Evolutionary conservation across 1,140 invertebrate species (phyloP).

Genomic region (Drosophila subpulchrella): DNA sequence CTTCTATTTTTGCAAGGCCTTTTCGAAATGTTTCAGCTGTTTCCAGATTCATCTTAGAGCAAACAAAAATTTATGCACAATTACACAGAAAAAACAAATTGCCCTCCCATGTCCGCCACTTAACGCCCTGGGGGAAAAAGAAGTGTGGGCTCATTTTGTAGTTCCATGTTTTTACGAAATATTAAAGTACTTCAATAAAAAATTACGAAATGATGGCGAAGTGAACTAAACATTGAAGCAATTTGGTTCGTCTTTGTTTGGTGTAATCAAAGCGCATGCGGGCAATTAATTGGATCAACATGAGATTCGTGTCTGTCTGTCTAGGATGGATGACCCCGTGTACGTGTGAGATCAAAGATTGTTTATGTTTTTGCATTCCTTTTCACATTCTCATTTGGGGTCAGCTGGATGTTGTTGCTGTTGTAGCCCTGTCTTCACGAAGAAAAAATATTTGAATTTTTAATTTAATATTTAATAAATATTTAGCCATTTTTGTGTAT

Average conservation of each 20-base stretch:
- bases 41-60: constrained; percentile 40
- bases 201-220: constrained; percentile 40
- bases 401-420: constrained; percentile 45
- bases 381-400: constrained; percentile 39
- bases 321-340: constrained; percentile 18
- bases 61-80: constrained; percentile 59
- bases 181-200: constrained; percentile 60
- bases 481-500: not conserved
- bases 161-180: constrained; percentile 64
- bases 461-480: not conserved
- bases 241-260: constrained; percentile 41
- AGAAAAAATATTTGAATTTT: not conserved
- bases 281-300: constrained; percentile 77
- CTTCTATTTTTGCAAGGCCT: constrained; percentile 48
- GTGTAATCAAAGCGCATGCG: constrained; percentile 78
- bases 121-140: constrained; percentile 30
- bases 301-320: constrained; percentile 54
- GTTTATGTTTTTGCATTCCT: constrained; percentile 61
- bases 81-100: constrained; percentile 58
- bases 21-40: constrained; percentile 61
- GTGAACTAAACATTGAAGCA: constrained; percentile 66
- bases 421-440: constrained; percentile 18
- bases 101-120: constrained; percentile 46
- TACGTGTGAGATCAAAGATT: constrained; percentile 21
- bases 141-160: constrained; percentile 24